These are phyloP conservation scores for Caenorhabditis sulstoni DNA, from an alignment of 2,888 invertebrate genomes.

Conservation along the genomic window DNA sequence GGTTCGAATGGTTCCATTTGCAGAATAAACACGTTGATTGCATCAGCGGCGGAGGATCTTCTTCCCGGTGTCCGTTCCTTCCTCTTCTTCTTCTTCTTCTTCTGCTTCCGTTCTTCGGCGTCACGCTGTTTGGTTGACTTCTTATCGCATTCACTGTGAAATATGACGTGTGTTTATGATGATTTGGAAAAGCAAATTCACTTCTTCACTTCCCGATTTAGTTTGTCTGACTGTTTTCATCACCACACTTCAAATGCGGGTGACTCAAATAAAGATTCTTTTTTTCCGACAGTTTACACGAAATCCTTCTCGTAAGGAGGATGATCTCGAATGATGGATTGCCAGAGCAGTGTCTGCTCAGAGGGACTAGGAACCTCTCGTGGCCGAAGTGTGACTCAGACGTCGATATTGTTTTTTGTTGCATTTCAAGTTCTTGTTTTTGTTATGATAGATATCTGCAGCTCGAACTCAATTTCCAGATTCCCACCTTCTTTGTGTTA, in stretches of 20 bases:
- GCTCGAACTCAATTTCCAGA: too few species aligned
- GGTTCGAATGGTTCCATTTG: neutral
- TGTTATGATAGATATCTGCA: too few species aligned
- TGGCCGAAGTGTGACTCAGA: too few species aligned
- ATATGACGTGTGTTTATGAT: slow-evolving; percentile 33
- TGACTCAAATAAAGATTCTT: slow-evolving; percentile 28
- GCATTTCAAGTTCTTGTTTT: too few species aligned
- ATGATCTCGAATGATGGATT: neutral
- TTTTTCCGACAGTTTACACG: neutral
- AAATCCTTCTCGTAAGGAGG: neutral
- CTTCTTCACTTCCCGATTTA: slow-evolving; percentile 25
- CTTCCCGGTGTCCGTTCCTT: neutral
- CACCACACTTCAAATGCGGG: slow-evolving; percentile 11
- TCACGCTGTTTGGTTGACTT: neutral
- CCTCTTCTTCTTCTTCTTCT: slow-evolving; percentile 1
- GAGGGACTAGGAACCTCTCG: too few species aligned
- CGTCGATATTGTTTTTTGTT: too few species aligned
- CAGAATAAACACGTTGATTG: slow-evolving; percentile 54
- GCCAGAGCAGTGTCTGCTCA: too few species aligned
- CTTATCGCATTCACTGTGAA: slow-evolving; percentile 36
- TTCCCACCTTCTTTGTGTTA: too few species aligned
- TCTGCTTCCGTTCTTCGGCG: neutral
- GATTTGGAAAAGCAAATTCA: slow-evolving; percentile 25
- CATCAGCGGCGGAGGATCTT: slow-evolving; percentile 21
- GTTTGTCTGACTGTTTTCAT: slow-evolving; percentile 27